Evolutionary conservation across 1,140 invertebrate genomes (phyloP).

Genomic region (Homalodisca vitripennis): DNA sequence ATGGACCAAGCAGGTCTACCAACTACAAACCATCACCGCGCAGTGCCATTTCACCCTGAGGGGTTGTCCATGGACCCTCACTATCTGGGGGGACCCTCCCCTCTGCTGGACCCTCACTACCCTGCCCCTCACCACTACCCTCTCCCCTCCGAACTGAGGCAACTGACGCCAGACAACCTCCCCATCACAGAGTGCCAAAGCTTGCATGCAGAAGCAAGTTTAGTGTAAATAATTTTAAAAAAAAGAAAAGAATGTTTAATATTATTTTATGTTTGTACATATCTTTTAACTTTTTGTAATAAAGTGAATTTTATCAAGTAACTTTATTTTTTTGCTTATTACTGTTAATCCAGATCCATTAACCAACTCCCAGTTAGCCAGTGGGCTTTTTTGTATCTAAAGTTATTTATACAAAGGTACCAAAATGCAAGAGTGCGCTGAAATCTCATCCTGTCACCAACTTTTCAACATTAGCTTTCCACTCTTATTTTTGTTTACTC

Average conservation of each 20-base stretch:
- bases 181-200: constrained; percentile 12
- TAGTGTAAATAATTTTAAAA: constrained; percentile 5
- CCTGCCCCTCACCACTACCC: neutral
- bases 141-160: neutral
- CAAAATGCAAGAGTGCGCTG: no score
- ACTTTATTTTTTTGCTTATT: neutral
- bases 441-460: no score
- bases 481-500: no score
- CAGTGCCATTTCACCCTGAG: constrained; percentile 1
- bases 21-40: neutral
- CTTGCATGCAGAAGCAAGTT: constrained; percentile 15
- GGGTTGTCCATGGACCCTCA: neutral
- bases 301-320: neutral
- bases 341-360: neutral
- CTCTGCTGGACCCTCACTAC: neutral
- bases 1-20: neutral
- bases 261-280: neutral
- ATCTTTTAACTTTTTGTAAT: neutral
- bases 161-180: neutral
- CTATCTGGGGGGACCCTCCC: neutral
- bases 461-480: no score
- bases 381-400: no score
- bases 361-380: no score
- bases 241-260: no score
- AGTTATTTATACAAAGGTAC: no score